Evolutionary conservation across 2,113 vertebrate species (phyloP), one percentile per base, ranked within the genome.

Genomic region (Australoheros scitulus): DNA sequence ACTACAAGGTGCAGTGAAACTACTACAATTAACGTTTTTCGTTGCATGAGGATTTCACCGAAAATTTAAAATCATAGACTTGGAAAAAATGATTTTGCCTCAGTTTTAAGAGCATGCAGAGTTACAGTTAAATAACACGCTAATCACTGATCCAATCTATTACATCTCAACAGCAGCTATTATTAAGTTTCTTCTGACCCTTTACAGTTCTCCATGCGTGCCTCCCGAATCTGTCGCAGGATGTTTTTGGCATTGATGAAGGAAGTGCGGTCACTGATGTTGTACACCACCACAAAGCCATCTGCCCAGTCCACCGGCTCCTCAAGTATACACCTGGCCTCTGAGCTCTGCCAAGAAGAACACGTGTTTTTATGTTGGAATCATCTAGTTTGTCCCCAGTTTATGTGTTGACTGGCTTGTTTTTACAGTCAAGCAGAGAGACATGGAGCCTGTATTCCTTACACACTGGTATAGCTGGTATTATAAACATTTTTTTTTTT

Each of bases 271-370:
- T 96, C 96, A 4, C 88, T 95, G 93, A 96, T 95, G 91, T 95
- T 94, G 93, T 96, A 96, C 20, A 96, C 96, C 82, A 96, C 95
- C 60, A 96, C 88, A 20, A 96, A 96, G 59, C 94, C 95, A 3
- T 96, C 93, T 2, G 94, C 96, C 96, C 96, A 96, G 64, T 94
- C 92, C 91, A 96, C 78, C 0, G 94, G 96, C 84, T 96, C 94
- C 85, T 95, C 94, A 89, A 94, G 77, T 3, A 95, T 90, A 38
- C 94, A 95, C 87, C 90, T 80, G 88, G 88, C 91, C 81, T 94
- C 94, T 0, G 87, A 91, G 72, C 83, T 88, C 96, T 96, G 90
- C 60, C 41, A 38, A 38, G 1, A 20, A 81, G 26, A 79, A 75
- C 80, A 55, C 63, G 24, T 4, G 61, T 52, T 74, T 47, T 77